These are phyloP conservation scores for Tetrax tetrax DNA, from an alignment of 2,113 vertebrate genomes.

Conservation along the genomic window DNA sequence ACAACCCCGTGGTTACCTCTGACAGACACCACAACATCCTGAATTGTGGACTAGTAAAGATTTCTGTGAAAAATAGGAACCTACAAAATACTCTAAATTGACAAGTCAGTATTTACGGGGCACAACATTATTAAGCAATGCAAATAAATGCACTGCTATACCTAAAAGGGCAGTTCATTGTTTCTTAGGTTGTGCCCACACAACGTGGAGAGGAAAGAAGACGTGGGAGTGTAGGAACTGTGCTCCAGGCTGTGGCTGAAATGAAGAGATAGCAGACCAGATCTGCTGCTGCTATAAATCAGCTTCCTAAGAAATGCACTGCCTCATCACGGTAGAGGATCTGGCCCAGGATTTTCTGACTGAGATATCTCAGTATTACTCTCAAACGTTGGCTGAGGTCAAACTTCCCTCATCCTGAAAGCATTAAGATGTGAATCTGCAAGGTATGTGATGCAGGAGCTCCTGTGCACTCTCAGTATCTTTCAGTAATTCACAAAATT, in stretches of 20 bases:
- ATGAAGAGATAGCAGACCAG: background rate
- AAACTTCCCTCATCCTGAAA: background rate
- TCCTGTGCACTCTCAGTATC: background rate
- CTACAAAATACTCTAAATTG: background rate
- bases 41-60: background rate
- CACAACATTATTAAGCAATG: background rate
- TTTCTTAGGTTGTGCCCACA: background rate
- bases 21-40: background rate
- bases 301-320: background rate
- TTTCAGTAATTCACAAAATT: background rate
- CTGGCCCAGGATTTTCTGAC: background rate
- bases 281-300: background rate
- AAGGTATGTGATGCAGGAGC: background rate
- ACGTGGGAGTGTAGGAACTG: background rate
- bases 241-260: background rate
- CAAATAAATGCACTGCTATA: background rate
- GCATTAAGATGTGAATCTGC: background rate
- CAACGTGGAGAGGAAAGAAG: rapidly evolving
- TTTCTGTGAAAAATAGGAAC: background rate
- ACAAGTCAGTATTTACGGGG: background rate
- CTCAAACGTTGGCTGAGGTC: background rate
- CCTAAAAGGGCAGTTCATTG: background rate
- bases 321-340: background rate
- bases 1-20: background rate
- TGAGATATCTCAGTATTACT: background rate